Evolutionary conservation across 2,797 vertebrate species (phyloP), one percentile per base, ranked within the genome.

Genomic region (Erethizon dorsatum): DNA sequence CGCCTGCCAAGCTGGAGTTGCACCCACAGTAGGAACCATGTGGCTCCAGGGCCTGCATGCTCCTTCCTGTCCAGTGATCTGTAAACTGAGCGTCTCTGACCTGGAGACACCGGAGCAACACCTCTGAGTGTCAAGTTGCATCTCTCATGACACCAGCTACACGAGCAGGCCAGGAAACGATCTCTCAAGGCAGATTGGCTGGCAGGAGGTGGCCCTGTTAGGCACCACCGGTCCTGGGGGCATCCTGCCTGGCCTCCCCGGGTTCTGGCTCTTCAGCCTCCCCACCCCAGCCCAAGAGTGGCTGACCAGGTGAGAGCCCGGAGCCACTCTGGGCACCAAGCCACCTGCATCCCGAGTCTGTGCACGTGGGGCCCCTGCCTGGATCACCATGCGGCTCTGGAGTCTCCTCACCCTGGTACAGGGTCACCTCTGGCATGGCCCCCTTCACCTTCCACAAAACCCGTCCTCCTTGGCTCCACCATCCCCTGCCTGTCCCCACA

Each of bases 71-170:
- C 67, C 61, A 24, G 47, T 0, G 1, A n/a, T 67, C 80, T 63
- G 22, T 31, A 77, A 52, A 73, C 26, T 31, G 56, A 26, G 14
- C 26, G 0, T 24, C 56, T 57, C 93, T 78, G 14, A 15, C 28
- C 1, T 0, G 0, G 17, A 57, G 20, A 18, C 8, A 14, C 47
- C 63, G 45, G 22, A 20, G 45, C 22, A 7, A 37, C 79, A 18
- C 59, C 26, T 15, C 84, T 5, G 0, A 26, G 50, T 67, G 61
- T 69, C 84, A 71, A 67, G 28, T 54, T 2, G 4, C 15, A 1
- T 73, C 83, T 61, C 71, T 59, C 41, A 8, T 18, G 84, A 85
- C 45, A 61, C 18, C 85, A 63, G 75, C 63, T 24, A 31, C 33
- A 33, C 6, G 4, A 84, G 45, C 0, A 9, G 50, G 20, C 45